These are phyloP conservation scores for Drosophila kepulauana DNA, from an alignment of 1,140 invertebrate species.

Conservation along the genomic window DNA sequence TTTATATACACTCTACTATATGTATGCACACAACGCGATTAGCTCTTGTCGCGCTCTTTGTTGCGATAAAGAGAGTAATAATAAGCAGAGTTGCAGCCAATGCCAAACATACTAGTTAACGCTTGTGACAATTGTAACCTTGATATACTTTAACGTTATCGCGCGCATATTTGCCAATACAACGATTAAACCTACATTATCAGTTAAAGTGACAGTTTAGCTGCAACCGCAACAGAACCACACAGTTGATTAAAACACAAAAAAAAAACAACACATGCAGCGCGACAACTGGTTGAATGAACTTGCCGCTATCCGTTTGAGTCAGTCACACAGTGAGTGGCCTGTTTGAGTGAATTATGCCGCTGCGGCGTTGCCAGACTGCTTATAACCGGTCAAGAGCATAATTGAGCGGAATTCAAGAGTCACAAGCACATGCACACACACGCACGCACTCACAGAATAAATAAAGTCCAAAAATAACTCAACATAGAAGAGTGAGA, in stretches of 20 bases:
- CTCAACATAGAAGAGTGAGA: constrained; percentile 33
- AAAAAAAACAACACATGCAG: constrained; percentile 10
- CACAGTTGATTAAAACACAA: not conserved
- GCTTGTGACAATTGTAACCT: constrained; percentile 15
- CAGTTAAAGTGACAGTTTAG: constrained; percentile 13
- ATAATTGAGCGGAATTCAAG: constrained; percentile 25
- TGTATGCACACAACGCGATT: constrained; percentile 26
- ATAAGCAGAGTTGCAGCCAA: constrained; percentile 4
- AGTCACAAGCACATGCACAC: constrained; percentile 9
- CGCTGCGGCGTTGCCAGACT: constrained; percentile 31
- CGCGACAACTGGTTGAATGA: constrained; percentile 41
- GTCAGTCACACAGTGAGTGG: not conserved
- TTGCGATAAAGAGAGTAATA: constrained; percentile 44
- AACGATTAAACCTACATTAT: not conserved
- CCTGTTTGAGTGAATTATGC: constrained; percentile 12
- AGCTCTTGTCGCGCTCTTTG: constrained; percentile 47
- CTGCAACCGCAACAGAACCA: not conserved
- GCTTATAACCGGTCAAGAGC: not conserved
- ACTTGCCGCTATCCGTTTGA: constrained; percentile 29
- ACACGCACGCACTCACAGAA: constrained; percentile 22
- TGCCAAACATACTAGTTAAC: constrained; percentile 25
- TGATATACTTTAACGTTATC: constrained; percentile 28
- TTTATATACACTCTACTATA: constrained; percentile 49
- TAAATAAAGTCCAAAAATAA: constrained; percentile 57
- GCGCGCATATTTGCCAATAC: not conserved